phyloP scores from a whole-genome alignment of 2,888 invertebrate species.

The Hyalella azteca region DNA sequence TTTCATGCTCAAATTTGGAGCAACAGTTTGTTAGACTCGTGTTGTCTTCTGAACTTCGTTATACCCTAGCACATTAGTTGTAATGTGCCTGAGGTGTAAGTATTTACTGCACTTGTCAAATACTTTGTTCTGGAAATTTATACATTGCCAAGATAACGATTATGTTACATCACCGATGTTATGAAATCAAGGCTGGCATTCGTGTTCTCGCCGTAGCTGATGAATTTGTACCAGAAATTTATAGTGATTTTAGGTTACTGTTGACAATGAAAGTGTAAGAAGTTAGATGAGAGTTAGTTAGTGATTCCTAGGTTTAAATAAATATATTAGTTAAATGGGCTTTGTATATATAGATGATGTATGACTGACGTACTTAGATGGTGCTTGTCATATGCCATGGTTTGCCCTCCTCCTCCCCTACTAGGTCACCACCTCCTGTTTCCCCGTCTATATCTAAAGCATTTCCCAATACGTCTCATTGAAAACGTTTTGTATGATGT shows the following conservation, averaged over 20 bases:
- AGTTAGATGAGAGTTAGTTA: slow-evolving; percentile 11
- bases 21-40: background rate
- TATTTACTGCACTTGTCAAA: background rate
- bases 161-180: slow-evolving; percentile 2
- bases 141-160: background rate
- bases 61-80: slow-evolving; percentile 22
- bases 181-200: background rate
- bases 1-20: background rate
- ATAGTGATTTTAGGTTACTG: slow-evolving; percentile 25
- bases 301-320: slow-evolving; percentile 18
- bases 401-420: background rate
- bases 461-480: background rate
- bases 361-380: slow-evolving; percentile 10
- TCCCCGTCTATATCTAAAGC: background rate
- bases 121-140: background rate
- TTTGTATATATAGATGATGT: slow-evolving; percentile 33
- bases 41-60: too few relatives aligned
- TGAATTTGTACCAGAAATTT: slow-evolving; percentile 20
- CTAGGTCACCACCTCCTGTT: too few relatives aligned
- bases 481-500: background rate
- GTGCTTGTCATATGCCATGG: slow-evolving; percentile 2
- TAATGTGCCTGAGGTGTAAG: slow-evolving; percentile 21
- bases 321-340: slow-evolving; percentile 24
- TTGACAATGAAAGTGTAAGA: slow-evolving; percentile 33
- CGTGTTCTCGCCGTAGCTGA: background rate